These are phyloP conservation scores for Oryzias sinensis DNA, from an alignment of 2,797 vertebrate species.

Conservation along the genomic window DNA sequence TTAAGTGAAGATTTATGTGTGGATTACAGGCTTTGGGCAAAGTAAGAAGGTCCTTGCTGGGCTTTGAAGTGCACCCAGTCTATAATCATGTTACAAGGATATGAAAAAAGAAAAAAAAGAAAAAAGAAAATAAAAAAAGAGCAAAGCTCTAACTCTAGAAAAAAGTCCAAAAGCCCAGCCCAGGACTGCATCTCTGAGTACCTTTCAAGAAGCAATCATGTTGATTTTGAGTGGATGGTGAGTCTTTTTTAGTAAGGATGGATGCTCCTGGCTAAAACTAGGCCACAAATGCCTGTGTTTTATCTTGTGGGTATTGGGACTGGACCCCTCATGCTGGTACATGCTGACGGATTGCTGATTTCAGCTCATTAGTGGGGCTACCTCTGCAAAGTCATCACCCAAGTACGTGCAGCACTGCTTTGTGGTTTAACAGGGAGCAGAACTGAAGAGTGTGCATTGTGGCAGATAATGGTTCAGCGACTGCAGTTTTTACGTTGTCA, in stretches of 20 bases:
- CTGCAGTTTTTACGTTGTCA: neutral
- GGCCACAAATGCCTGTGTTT: constrained; percentile 49
- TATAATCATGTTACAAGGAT: constrained; percentile 46
- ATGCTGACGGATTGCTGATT: constrained; percentile 61
- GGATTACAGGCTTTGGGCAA: constrained; percentile 49
- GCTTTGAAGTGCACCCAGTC: constrained; percentile 37
- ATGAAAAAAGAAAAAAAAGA: constrained; percentile 40
- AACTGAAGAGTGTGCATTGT: constrained; percentile 8
- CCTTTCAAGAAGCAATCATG: constrained; percentile 28
- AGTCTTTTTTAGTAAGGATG: constrained; percentile 44
- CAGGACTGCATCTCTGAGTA: no score
- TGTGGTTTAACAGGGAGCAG: constrained; percentile 16
- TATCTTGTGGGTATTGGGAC: constrained; percentile 48
- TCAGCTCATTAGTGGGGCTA: constrained; percentile 61
- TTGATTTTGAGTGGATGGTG: constrained; percentile 31
- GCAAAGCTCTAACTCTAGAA: constrained; percentile 9
- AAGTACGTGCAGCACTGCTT: constrained; percentile 20
- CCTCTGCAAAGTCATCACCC: constrained; percentile 55
- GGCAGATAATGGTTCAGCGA: neutral
- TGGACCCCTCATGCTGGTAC: constrained; percentile 44
- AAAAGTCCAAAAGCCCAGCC: no score
- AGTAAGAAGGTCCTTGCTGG: constrained; percentile 44
- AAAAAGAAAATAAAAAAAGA: constrained; percentile 9
- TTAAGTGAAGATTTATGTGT: constrained; percentile 48
- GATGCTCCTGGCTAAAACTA: constrained; percentile 52